Percentiles rank a stretch among this genome's conserved stretches.
These are phyloP conservation scores for Spheniscus mendiculus DNA, from an alignment of 2,113 vertebrate genomes.

Conservation along the genomic window DNA sequence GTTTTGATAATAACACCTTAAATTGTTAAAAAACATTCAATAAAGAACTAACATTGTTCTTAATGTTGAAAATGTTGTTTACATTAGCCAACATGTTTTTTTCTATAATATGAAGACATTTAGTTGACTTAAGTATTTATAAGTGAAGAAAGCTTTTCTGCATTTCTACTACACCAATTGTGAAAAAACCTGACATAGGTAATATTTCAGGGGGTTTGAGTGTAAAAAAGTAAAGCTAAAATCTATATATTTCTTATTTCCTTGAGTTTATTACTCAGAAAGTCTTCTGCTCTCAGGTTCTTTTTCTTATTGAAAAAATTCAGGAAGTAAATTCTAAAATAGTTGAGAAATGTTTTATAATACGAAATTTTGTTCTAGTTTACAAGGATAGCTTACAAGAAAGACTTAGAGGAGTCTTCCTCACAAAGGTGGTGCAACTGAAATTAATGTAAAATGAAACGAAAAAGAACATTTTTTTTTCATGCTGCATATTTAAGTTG, in stretches of 20 bases:
- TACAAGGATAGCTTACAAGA: not conserved
- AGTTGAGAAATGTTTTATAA: not conserved
- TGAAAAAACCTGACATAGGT: not conserved
- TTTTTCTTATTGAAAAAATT: not conserved
- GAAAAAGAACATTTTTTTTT: not conserved
- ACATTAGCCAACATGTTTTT: not conserved
- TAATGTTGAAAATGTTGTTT: not conserved
- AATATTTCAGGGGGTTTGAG: not conserved
- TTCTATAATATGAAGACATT: not conserved
- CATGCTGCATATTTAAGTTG: not conserved
- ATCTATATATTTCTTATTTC: not conserved
- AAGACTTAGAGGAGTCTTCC: not conserved
- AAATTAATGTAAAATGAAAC: not conserved
- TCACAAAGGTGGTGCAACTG: not conserved
- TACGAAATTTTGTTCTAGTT: not conserved
- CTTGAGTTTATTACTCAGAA: not conserved
- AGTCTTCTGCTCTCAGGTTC: not conserved
- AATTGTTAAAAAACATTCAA: not conserved
- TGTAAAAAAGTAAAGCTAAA: not conserved
- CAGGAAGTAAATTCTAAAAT: not conserved
- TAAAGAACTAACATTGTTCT: not conserved
- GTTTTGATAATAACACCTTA: not conserved
- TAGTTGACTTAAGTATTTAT: not conserved
- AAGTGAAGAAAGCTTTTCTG: not conserved
- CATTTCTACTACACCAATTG: not conserved